Evolutionary conservation across 2,113 vertebrate genomes (phyloP).

Genomic region (Amphilophus citrinellus): DNA sequence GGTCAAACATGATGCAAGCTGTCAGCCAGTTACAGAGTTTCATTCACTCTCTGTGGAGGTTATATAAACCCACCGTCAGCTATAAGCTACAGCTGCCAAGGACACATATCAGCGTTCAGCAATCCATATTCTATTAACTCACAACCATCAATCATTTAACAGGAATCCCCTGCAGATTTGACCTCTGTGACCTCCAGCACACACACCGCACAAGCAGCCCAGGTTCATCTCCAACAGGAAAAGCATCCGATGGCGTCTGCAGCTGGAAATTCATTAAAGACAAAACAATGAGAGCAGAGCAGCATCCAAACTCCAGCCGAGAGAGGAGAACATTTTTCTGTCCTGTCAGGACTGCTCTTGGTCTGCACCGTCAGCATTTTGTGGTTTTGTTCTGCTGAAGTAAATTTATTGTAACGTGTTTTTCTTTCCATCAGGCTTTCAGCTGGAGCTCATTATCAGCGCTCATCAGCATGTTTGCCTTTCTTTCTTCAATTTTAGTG

Average conservation of each 20-base stretch:
- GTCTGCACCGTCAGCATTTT: not conserved
- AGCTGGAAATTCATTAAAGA: not conserved
- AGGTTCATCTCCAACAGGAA: not conserved
- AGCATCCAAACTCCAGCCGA: conserved; percentile 20
- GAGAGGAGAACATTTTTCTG: not conserved
- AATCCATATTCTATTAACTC: conserved; percentile 67
- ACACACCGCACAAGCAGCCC: not conserved
- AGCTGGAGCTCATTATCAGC: not conserved
- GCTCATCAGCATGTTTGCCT: not conserved
- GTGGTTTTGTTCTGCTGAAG: not conserved
- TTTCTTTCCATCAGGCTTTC: not conserved
- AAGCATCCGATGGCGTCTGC: not conserved
- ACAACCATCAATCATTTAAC: conserved; percentile 42
- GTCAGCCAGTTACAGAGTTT: not conserved
- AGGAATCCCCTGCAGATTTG: conserved; percentile 18
- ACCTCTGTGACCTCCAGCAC: conserved; percentile 19
- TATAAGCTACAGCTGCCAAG: conserved; percentile 23
- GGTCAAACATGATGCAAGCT: conserved; percentile 2
- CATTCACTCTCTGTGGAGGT: not conserved
- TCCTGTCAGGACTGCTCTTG: not conserved
- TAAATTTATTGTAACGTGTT: not conserved
- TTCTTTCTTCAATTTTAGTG: not conserved
- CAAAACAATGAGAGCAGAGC: not conserved
- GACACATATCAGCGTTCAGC: conserved; percentile 26
- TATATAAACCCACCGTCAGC: conserved; percentile 15